phyloP scores from a whole-genome alignment of 2,888 invertebrate genomes.

The Rhagonycha lutea region DNA sequence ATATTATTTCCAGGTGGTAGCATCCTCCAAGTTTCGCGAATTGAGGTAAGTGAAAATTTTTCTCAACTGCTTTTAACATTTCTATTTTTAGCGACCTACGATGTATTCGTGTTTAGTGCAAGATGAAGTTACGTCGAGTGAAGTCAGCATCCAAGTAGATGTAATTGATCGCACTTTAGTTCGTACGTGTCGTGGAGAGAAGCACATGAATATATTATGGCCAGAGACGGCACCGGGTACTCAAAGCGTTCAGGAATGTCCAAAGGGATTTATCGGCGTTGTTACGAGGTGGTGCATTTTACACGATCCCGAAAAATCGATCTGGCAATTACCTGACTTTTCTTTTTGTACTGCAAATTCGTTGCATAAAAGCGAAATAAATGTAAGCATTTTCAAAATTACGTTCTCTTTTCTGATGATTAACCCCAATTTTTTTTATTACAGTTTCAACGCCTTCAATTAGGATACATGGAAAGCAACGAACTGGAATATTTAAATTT shows the following conservation, averaged over 20 bases:
- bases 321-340: conserved; percentile 78
- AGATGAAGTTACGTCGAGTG: conserved; percentile 54
- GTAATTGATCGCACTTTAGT: conserved; percentile 64
- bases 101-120: conserved; percentile 76
- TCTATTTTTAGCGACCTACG: conserved; percentile 68
- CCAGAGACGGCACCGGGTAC: conserved; percentile 75
- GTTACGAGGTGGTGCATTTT: conserved; percentile 63
- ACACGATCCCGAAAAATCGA: conserved; percentile 65
- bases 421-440: conserved; percentile 23
- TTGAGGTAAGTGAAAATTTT: conserved; percentile 62
- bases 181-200: conserved; percentile 61
- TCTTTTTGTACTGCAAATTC: conserved; percentile 72
- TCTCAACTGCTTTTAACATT: not conserved
- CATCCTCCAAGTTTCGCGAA: conserved; percentile 76
- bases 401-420: not conserved
- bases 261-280: conserved; percentile 58
- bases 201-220: conserved; percentile 65
- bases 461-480: conserved; percentile 60
- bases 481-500: conserved; percentile 58
- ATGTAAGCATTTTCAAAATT: conserved; percentile 55
- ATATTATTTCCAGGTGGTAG: conserved; percentile 84
- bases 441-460: conserved; percentile 60
- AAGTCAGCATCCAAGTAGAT: conserved; percentile 67
- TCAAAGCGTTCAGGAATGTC: conserved; percentile 68
- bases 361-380: conserved; percentile 65